Base-by-base conservation (phyloP, 2,888 invertebrate genomes). In the Leptinotarsa tumamoca region DNA sequence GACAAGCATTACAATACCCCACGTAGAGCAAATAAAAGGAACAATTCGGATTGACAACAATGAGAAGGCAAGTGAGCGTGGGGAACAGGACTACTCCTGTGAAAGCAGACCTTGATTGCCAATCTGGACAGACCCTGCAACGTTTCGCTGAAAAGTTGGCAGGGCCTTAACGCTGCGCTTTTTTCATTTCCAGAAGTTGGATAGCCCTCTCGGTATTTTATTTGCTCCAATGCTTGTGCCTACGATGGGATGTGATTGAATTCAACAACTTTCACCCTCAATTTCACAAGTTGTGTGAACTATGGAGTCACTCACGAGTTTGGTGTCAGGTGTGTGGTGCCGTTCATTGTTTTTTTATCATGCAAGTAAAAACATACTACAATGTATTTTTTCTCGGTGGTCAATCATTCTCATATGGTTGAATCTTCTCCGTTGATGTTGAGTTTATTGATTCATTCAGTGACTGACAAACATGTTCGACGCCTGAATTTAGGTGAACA, bases 1-100 rank as follows among this genome's bases (percentile, higher is more conserved):
- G 87, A 87, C 77, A 82, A 87, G 23, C 88, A 89, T 77, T 78
- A 80, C 80, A 80, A 78, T 78, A 77, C 66, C 75, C 73, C 68
- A 71, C 80, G 77, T 74, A 77, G 68, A 73, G 74, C 80, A 77
- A 80, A 80, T 80, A 78, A 78, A 78, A 76, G 74, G 71, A 66
- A 70, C 76, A 77, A 78, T 80, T 78, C 75, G 72, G 77, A 77
- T 73, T 75, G 77, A 78, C 80, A 78, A 80, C 78, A 80, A 78
- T 77, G 63, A 68, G 63, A 71, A 70, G 74, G 68, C 78, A 72
- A 73, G 80, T 75, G 78, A 76, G 73, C 68, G 71, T 77, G 71
- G 68, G 73, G 74, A 76, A 75, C 73, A 75, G 68, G 75, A 76
- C 71, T 73, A 73, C 73, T 68, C 75, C 70, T 75, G 56, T 78